Base-by-base conservation (phyloP, 2,888 invertebrate genomes). In the Litoditis marina region DNA sequence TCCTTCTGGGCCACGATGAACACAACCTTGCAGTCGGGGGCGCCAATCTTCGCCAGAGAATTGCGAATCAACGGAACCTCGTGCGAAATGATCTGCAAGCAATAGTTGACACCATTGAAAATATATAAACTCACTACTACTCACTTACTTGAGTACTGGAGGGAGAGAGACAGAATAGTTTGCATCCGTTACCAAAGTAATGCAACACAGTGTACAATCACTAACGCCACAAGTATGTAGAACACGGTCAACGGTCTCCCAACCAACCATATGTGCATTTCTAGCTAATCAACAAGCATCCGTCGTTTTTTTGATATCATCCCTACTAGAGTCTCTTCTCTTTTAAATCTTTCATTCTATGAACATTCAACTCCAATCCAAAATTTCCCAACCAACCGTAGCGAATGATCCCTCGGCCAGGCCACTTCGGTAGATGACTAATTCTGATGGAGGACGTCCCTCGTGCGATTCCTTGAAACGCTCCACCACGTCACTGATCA, bases 1-100 rank as follows among this genome's bases (percentile, higher is more conserved):
- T 74, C 64, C 60, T 78, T 78, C 44, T 69, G 71, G 13, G 74
- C 73, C 7, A 76, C 68, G 25, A 80, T 71, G 62, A 71, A 68
- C 22, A 68, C 68, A 39, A 78, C 7, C 42, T 65, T 71, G 16
- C 65, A 61, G 8, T 68, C 55, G 27, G 30, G 31, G 4, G 28
- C 32, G 0, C 34, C 54, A 7, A 42, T 34, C n/a, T 60, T 52
- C 8, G 58, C 34, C 36, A 79, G 55, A 30, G 64, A 54, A 2
- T 50, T 62, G 3, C 65, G 65, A 46, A 78, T 65, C n/a, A 75
- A 50, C 2, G 79, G 77, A 25, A 78, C 62, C 47, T 79, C 79
- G 39, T 69, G 65, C 19, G 66, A 51, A 13, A 77, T 34, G 19
- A 78, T 63, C 44, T 32, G 39, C 0, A 30, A 32, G 22, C 16